Evolutionary conservation across 2,113 vertebrate species (phyloP), one percentile per base, ranked within the genome.

Genomic region (Silurus asotus): DNA sequence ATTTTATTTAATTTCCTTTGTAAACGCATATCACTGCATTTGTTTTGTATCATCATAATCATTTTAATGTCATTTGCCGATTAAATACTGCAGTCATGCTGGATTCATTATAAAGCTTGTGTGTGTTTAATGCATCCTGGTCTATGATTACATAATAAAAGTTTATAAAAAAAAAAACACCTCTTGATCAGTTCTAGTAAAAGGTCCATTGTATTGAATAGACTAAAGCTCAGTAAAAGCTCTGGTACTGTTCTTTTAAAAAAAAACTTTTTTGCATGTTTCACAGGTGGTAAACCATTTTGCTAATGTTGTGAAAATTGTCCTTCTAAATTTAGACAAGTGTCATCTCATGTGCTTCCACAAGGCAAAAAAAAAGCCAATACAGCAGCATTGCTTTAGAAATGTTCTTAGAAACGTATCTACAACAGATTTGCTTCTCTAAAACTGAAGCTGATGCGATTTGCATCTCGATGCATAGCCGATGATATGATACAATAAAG

Each of bases 51-150:
- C 67, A 85, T 86, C 17, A 59, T 88, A 45, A 83, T 62, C 81
- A 86, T 89, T 89, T 76, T 86, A 86, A 62, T 86, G 62, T 59
- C 64, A 83, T 85, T 81, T 85, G 85, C 67, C 62, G 76, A 86
- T 74, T 88, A 89, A 89, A 89, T 51, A 84, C 45, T 75, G 69
- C 48, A 87, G 62, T 80, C 74, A 79, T 89, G 82, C 82, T 82
- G 78, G 82, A 87, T 48, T 70, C 25, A 59, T 65, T 37, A 49
- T 5, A 28, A 8, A 81, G 23, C 67, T 55, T 82, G 55, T 51
- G 20, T 87, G 65, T 23, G n/a, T 28, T 69, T 74, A 87, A 14
- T 65, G 25, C 65, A 58, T 86, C 19, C 17, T 7, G 6, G 82
- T 81, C 23, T 59, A 17, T 59, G 5, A 10, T 65, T 84, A 25